Base-by-base conservation (phyloP, 2,888 invertebrate species). In the Imbricaverruca yamaguchii region DNA sequence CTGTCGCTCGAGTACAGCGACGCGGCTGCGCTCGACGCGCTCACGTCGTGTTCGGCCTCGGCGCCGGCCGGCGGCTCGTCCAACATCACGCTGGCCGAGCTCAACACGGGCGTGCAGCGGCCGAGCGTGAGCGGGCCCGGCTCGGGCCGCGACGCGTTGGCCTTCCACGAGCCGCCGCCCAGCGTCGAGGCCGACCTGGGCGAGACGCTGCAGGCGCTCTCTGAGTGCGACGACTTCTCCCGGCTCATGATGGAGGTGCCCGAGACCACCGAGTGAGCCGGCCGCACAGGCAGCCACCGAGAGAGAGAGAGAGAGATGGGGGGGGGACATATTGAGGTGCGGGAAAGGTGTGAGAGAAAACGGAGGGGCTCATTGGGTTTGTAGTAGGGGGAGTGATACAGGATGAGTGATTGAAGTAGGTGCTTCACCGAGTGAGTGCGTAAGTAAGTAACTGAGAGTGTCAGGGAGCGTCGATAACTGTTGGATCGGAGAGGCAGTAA, bases 181-280 rank as follows among this genome's bases (percentile, higher is more conserved):
- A 74, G 74, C 74, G 74, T 74, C 18, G 74, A 74, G 53, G 74
- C 78, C 23, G 78, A 78, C 57, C 78, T 78, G n/a, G 78, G 78
- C 15, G 56, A 78, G 23, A 78, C 78, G 57, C 78, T 78, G n/a
- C 56, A 78, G 78, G 78, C 57, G 78, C 78, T 78, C 56, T 23
- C 23, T 13, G 56, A 78, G 78, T 78, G 78, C 13, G 78, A 78
- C 57, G 57, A 78, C 21, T 78, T 78, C 57, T 78, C 78, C n/a
- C 78, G 18, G 77, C 55, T 77, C 23, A 78, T 78, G 78, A 57
- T 78, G 56, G 57, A 78, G 74, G 74, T 74, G 74, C 74, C 74
- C 4, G 74, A 53, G 53, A 74, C 25, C 39, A 39, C 39, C 25
- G 67, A 67, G 67, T 67, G 61, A 67, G 67, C 25, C 65, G 65